Evolutionary conservation across 2,888 invertebrate genomes (phyloP).

Genomic region (Temnothorax rugatulus): DNA sequence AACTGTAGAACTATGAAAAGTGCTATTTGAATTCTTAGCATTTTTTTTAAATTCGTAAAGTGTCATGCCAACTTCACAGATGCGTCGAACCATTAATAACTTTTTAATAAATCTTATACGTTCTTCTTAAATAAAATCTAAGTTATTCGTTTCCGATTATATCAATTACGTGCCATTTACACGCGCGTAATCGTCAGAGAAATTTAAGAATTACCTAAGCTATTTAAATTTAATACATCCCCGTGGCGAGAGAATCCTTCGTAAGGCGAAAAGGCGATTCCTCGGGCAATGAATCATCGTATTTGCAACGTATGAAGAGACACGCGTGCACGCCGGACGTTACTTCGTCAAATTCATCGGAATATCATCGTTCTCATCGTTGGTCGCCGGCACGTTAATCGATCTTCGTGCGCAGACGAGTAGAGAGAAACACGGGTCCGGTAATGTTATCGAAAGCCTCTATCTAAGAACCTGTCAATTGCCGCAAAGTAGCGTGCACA

Average conservation of each 20-base stretch:
- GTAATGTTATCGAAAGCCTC: constrained; percentile 59
- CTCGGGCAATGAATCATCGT: constrained; percentile 35
- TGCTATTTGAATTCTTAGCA: no score
- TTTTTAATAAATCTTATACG: not conserved
- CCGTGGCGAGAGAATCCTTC: not conserved
- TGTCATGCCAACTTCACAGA: no score
- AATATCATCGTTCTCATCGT: constrained; percentile 51
- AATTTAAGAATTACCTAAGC: not conserved
- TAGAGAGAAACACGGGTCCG: constrained; percentile 53
- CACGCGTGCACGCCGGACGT: constrained; percentile 35
- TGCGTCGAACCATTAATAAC: not conserved
- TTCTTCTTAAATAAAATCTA: not conserved
- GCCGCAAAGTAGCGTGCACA: constrained; percentile 54
- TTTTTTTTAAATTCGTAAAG: no score
- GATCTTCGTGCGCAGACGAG: constrained; percentile 53
- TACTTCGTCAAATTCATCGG: constrained; percentile 59
- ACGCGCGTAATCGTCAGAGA: not conserved
- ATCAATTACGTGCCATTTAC: constrained; percentile 5
- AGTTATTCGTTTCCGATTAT: not conserved
- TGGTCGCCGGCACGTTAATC: constrained; percentile 56
- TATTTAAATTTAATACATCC: constrained; percentile 21
- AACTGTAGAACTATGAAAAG: no score
- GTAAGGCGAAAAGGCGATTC: constrained; percentile 4
- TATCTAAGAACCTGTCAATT: constrained; percentile 68
- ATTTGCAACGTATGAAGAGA: constrained; percentile 26